These are phyloP conservation scores for Aurelia aurita DNA, from an alignment of 30 jellyfish, hydroid and myxozoan genomes.

Conservation along the genomic window DNA sequence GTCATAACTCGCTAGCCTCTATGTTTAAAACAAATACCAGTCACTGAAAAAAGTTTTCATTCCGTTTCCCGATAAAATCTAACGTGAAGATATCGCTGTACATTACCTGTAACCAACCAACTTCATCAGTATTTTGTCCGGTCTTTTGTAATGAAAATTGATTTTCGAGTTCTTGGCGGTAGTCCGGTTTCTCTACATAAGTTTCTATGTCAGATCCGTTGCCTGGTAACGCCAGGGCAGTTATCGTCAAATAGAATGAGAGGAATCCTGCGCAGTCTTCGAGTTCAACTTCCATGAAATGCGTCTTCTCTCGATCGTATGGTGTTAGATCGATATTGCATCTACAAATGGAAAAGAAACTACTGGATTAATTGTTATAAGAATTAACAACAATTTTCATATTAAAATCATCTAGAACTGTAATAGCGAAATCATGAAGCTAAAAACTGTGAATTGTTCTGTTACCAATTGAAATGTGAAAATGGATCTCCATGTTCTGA, in stretches of 20 bases:
- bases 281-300: slow-evolving; percentile 65
- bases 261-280: slow-evolving; percentile 90
- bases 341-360: slow-evolving; percentile 27
- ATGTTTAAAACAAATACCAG: no score
- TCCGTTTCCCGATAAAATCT: no score
- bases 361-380: no score
- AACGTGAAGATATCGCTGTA: no score
- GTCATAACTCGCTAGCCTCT: no score
- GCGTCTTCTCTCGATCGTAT: slow-evolving; percentile 76
- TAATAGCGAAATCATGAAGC: no score
- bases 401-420: no score
- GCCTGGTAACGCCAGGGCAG: slow-evolving; percentile 85
- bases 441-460: no score
- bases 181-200: slow-evolving; percentile 46
- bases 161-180: slow-evolving; percentile 42
- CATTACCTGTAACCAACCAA: slow-evolving; percentile 98
- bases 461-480: no score
- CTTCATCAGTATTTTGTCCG: slow-evolving; percentile 46
- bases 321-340: slow-evolving; percentile 60
- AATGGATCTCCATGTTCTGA: no score
- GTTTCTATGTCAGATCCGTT: slow-evolving; percentile 71
- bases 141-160: slow-evolving; percentile 64
- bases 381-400: no score
- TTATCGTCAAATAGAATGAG: slow-evolving; percentile 68
- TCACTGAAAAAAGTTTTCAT: no score